Percentiles rank a stretch among this genome's conserved stretches.
phyloP scores from a whole-genome alignment of 2,888 invertebrate genomes.

The Sarcophaga variegata region DNA sequence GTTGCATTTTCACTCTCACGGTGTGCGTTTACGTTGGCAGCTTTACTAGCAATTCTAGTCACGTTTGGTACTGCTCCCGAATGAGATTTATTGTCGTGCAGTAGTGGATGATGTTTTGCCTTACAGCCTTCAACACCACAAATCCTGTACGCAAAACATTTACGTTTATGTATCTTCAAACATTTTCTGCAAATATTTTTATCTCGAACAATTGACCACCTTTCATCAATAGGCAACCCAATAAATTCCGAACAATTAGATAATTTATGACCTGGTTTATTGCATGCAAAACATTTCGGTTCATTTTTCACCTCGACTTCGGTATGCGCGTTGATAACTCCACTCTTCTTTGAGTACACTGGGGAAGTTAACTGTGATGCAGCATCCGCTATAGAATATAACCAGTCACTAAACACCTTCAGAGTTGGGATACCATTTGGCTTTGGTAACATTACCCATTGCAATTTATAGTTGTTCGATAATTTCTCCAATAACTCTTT shows the following conservation, averaged over 20 bases:
- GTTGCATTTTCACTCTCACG: not conserved
- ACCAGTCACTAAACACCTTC: constrained; percentile 25
- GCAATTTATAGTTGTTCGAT: constrained; percentile 43
- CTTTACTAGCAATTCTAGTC: not conserved
- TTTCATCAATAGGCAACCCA: not conserved
- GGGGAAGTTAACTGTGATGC: constrained; percentile 10
- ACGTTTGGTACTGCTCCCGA: not conserved
- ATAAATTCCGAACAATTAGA: not conserved
- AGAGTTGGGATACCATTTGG: constrained; percentile 13
- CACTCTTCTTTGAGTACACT: too few species aligned
- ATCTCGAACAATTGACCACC: not conserved
- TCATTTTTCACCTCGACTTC: too few species aligned
- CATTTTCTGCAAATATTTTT: constrained; percentile 24
- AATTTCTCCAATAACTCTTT: constrained; percentile 51
- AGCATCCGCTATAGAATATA: too few species aligned
- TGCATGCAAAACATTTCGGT: constrained; percentile 17
- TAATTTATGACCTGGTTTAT: constrained; percentile 15
- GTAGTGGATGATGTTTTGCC: constrained; percentile 45
- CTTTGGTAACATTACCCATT: constrained; percentile 45
- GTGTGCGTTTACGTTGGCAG: constrained; percentile 42
- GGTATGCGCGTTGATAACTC: too few species aligned
- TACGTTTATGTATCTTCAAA: constrained; percentile 34
- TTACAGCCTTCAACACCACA: constrained; percentile 40
- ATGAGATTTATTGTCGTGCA: constrained; percentile 24
- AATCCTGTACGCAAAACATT: constrained; percentile 5